phyloP scores from a whole-genome alignment of 1,140 invertebrate species.

The Drosophila punjabiensis region DNA sequence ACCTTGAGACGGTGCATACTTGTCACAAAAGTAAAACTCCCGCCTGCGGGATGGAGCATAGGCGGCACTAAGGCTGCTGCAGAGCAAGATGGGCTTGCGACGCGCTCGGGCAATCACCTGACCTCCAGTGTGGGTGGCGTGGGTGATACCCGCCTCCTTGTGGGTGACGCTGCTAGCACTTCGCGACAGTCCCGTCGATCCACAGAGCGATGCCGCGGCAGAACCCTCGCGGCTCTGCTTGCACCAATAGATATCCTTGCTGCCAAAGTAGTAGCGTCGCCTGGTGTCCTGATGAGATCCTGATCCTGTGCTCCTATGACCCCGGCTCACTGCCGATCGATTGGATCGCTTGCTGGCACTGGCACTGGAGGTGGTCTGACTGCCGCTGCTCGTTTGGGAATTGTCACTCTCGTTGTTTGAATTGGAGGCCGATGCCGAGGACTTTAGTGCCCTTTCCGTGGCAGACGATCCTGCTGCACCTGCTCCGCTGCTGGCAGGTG shows the following conservation, averaged over 20 bases:
- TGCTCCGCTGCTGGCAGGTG: constrained; percentile 10
- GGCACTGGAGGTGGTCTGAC: constrained; percentile 44
- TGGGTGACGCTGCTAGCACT: constrained; percentile 69
- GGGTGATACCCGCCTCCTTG: constrained; percentile 39
- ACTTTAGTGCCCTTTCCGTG: constrained; percentile 7
- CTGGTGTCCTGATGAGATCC: constrained; percentile 56
- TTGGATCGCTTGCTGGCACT: constrained; percentile 38
- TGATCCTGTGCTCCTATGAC: not conserved
- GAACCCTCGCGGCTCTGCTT: constrained; percentile 64
- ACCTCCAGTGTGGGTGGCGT: constrained; percentile 21
- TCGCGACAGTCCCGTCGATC: constrained; percentile 35
- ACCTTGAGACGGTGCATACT: constrained; percentile 53
- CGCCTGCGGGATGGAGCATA: constrained; percentile 70
- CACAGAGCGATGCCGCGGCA: not conserved
- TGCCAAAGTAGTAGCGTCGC: constrained; percentile 73
- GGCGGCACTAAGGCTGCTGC: constrained; percentile 71
- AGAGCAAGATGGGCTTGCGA: constrained; percentile 63
- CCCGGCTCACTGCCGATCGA: constrained; percentile 7
- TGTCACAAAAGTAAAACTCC: constrained; percentile 77
- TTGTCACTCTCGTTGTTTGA: constrained; percentile 71
- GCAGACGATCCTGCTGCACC: constrained; percentile 16
- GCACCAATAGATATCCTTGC: constrained; percentile 81
- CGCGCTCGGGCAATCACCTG: constrained; percentile 64
- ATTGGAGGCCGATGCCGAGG: constrained; percentile 13
- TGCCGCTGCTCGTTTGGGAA: constrained; percentile 68